phyloP scores from a whole-genome alignment of 2,888 invertebrate genomes.

The Lepas anatifera region DNA sequence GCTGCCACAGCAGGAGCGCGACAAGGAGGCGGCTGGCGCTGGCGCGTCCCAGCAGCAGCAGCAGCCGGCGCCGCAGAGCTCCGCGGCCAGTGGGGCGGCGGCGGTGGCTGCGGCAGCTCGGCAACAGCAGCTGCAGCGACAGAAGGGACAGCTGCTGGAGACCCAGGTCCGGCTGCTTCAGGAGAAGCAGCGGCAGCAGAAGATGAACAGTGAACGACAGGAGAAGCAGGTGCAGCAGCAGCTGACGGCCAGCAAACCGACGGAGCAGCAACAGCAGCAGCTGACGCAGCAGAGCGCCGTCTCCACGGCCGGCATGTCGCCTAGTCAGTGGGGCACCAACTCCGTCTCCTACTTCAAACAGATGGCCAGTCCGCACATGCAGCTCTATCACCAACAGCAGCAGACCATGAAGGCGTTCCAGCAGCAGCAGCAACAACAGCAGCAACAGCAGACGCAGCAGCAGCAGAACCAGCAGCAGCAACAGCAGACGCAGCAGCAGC shows the following conservation, averaged over 20 bases:
- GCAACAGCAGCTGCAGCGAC: not conserved
- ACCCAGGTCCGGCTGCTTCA: not conserved
- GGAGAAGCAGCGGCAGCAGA: not conserved
- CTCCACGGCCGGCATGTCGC: not conserved
- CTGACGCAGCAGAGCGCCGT: not conserved
- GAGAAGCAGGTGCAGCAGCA: not conserved
- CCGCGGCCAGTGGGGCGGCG: not conserved
- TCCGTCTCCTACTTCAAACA: conserved; percentile 8
- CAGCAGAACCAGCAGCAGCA: not conserved
- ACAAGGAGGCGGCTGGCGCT: not conserved
- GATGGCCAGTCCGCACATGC: conserved; percentile 12
- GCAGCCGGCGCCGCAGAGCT: not conserved
- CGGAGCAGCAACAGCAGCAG: conserved; percentile 1
- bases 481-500: not conserved
- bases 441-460: not conserved
- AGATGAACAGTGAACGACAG: not conserved
- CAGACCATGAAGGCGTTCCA: conserved; percentile 11
- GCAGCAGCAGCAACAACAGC: conserved; percentile 5
- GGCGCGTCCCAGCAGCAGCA: not conserved
- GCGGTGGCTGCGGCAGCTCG: not conserved
- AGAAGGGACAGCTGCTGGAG: conserved; percentile 6
- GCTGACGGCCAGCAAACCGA: not conserved
- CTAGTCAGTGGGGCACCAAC: not conserved
- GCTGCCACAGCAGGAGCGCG: conserved; percentile 19
- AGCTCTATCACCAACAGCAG: conserved; percentile 9